Base-by-base conservation (phyloP, 2,888 invertebrate species). In the Eledone cirrhosa region DNA sequence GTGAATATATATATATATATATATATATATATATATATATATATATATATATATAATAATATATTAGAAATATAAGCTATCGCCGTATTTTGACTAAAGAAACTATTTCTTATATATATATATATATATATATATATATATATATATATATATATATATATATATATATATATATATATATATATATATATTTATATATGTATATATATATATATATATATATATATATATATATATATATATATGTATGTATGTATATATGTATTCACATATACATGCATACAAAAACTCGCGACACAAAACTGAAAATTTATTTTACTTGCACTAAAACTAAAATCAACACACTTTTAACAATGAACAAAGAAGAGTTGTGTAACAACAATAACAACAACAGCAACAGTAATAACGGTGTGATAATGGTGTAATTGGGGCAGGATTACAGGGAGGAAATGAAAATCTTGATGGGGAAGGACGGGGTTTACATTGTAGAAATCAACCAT, bases 111-210 rank as follows among this genome's bases (percentile, higher is more conserved):
- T 53, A 53, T 53, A 53, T 53, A 53, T 53, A 53, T 53, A 53
- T 53, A 53, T 53, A 53, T 53, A 53, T 53, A 53, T 53, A 53
- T 53, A 53, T 53, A 53, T 53, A 53, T 53, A 53, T 53, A 53
- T 53, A 53, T 53, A 53, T 53, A 53, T 53, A 53, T 5, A 53
- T 53, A 53, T 53, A 53, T 53, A 53, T 53, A 53, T 53, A 53
- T 53, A 53, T 53, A 53, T 53, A 53, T 53, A 53, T 53, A 53
- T 53, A 53, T 53, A 53, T 53, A 53, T 53, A 53, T 53, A 53
- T 53, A 53, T 53, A 53, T 53, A 53, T 53, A 53, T 53, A 53
- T 53, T 16, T 53, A 53, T 53, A 53, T 53, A 53, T 53, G 19
- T 53, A 53, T n/a, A n/a, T n/a, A n/a, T n/a, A n/a, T n/a, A n/a